These are phyloP conservation scores for Drosophila neonasuta DNA, from an alignment of 2,888 invertebrate genomes.

Conservation along the genomic window DNA sequence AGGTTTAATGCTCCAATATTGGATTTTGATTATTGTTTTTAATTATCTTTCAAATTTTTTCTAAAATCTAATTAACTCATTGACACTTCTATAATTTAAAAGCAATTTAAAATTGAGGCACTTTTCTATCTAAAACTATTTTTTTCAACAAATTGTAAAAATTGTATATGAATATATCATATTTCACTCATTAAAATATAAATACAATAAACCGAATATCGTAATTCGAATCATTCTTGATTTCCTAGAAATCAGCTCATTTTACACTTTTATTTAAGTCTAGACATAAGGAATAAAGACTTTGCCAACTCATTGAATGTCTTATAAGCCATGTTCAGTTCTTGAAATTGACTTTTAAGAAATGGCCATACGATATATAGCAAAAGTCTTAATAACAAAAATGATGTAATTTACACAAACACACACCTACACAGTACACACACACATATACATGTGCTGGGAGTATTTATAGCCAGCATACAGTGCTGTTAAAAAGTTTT, in stretches of 20 bases:
- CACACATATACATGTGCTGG: background rate
- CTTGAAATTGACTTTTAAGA: conserved; percentile 47
- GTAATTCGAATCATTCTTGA: conserved; percentile 23
- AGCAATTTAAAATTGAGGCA: background rate
- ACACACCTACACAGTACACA: background rate
- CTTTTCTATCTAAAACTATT: background rate
- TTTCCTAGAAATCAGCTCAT: conserved; percentile 31
- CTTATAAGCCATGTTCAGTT: conserved; percentile 30
- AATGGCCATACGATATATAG: conserved; percentile 34
- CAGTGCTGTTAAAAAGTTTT: conserved; percentile 55
- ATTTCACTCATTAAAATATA: conserved; percentile 31
- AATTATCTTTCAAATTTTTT: no score
- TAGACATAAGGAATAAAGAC: conserved; percentile 37
- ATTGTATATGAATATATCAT: conserved; percentile 17
- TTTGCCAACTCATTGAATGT: conserved; percentile 54
- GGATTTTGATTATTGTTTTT: no score
- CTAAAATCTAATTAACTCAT: no score
- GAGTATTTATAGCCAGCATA: conserved; percentile 55
- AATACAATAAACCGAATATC: conserved; percentile 11
- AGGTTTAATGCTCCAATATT: no score
- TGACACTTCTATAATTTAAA: no score
- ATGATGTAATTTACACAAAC: conserved; percentile 52
- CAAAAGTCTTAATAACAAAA: conserved; percentile 54
- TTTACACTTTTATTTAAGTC: conserved; percentile 22
- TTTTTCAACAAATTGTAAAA: conserved; percentile 6